phyloP scores from a whole-genome alignment of 2,797 vertebrate genomes.

The Tenualosa ilisha region DNA sequence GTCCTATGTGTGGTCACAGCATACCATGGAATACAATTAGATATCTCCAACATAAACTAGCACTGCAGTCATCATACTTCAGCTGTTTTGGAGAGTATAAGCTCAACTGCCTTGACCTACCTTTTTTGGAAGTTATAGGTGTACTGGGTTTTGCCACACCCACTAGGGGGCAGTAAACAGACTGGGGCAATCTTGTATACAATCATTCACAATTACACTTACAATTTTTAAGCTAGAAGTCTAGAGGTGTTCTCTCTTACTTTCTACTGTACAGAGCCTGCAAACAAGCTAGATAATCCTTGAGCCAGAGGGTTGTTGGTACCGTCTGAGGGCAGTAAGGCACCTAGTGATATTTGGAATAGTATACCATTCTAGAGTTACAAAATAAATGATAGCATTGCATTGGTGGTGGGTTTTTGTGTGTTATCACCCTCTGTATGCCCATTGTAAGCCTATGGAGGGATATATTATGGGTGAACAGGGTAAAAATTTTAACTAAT shows the following conservation, averaged over 20 bases:
- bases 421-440: no score
- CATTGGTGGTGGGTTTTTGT: no score
- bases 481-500: no score
- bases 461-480: no score
- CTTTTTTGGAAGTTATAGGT: slow-evolving; percentile 47
- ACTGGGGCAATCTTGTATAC: slow-evolving; percentile 42
- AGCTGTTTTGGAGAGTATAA: neutral
- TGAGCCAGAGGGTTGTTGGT: no score
- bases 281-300: neutral
- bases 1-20: neutral
- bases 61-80: neutral
- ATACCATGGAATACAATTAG: neutral
- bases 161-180: slow-evolving; percentile 56
- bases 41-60: neutral
- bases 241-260: neutral
- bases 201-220: neutral
- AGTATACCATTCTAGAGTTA: no score
- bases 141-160: slow-evolving; percentile 58
- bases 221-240: neutral
- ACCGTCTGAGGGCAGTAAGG: no score
- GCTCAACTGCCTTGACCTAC: slow-evolving; percentile 23
- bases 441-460: no score
- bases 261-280: neutral
- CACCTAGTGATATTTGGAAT: no score
- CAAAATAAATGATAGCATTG: no score